phyloP scores from a whole-genome alignment of 2,888 invertebrate species.

The Carterocephalus palaemon region DNA sequence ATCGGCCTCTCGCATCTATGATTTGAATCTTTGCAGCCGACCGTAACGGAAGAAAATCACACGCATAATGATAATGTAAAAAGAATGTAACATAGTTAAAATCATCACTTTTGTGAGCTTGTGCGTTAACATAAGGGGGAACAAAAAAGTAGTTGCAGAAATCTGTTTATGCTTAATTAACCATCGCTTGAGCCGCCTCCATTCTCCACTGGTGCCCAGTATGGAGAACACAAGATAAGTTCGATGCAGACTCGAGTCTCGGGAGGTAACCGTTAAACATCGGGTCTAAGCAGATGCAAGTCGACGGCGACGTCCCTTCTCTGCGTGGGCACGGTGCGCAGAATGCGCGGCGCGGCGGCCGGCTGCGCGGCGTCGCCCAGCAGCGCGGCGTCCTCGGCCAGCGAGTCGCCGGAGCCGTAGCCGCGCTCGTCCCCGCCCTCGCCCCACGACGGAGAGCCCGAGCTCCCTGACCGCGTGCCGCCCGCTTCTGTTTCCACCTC shows the following conservation, averaged over 20 bases:
- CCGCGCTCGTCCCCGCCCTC: conserved; percentile 75
- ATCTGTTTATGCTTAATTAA: too few species aligned
- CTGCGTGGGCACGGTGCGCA: conserved; percentile 49
- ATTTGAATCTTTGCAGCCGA: too few species aligned
- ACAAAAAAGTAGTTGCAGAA: too few species aligned
- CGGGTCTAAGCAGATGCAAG: conserved; percentile 68
- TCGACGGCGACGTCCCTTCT: conserved; percentile 71
- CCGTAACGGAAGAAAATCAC: too few species aligned
- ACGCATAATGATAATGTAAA: too few species aligned
- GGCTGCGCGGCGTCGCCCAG: conserved; percentile 51
- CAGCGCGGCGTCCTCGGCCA: conserved; percentile 71
- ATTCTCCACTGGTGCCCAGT: conserved; percentile 27
- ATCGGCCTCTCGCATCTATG: too few species aligned
- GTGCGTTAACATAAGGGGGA: too few species aligned
- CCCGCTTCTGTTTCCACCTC: conserved; percentile 72
- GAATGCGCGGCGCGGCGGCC: conserved; percentile 47
- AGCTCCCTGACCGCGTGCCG: conserved; percentile 60
- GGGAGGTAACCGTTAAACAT: conserved; percentile 37
- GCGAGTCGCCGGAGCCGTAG: conserved; percentile 75
- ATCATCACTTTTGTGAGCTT: too few species aligned
- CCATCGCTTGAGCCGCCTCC: too few species aligned
- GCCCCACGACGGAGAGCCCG: conserved; percentile 75
- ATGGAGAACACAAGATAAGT: too few species aligned
- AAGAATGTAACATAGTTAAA: too few species aligned
- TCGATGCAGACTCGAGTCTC: too few species aligned